phyloP scores from a whole-genome alignment of 2,797 vertebrate genomes.

The Sebastes glaucus region DNA sequence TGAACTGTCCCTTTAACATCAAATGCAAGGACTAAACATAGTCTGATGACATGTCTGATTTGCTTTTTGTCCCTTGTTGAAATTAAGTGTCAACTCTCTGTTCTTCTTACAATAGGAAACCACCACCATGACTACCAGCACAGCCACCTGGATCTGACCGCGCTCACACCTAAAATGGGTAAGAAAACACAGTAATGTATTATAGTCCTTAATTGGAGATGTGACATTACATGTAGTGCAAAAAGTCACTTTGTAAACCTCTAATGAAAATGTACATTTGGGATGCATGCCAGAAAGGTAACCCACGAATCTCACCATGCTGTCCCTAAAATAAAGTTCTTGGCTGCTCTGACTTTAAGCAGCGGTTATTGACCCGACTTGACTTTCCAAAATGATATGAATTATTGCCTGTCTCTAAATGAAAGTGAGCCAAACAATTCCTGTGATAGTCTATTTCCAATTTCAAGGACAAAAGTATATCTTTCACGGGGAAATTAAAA shows the following conservation, averaged over 20 bases:
- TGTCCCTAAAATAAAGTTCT: neutral
- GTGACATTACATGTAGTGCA: neutral
- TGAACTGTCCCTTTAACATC: neutral
- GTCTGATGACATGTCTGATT: neutral
- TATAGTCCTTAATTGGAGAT: neutral
- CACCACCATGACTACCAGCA: slow-evolving; percentile 90
- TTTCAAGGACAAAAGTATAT: slow-evolving; percentile 41
- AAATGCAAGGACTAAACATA: neutral
- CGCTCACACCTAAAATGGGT: slow-evolving; percentile 93
- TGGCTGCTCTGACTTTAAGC: neutral
- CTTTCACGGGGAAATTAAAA: slow-evolving; percentile 65
- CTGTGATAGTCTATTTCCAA: slow-evolving; percentile 12
- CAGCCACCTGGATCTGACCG: slow-evolving; percentile 92
- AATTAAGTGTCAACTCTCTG: neutral
- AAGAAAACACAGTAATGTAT: slow-evolving; percentile 66
- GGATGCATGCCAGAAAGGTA: neutral
- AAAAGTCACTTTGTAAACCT: neutral
- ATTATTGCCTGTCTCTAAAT: slow-evolving; percentile 19
- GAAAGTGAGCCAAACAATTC: slow-evolving; percentile 13
- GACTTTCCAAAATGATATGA: slow-evolving; percentile 18
- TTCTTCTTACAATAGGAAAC: slow-evolving; percentile 85
- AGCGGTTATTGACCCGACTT: neutral
- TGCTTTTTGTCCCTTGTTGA: neutral
- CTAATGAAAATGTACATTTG: neutral
- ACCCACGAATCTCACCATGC: neutral